A percentile compares a stretch with the other conserved stretches of the same genome.
phyloP scores from a whole-genome alignment of 2,888 invertebrate species.

The Argyresthia goedartella region DNA sequence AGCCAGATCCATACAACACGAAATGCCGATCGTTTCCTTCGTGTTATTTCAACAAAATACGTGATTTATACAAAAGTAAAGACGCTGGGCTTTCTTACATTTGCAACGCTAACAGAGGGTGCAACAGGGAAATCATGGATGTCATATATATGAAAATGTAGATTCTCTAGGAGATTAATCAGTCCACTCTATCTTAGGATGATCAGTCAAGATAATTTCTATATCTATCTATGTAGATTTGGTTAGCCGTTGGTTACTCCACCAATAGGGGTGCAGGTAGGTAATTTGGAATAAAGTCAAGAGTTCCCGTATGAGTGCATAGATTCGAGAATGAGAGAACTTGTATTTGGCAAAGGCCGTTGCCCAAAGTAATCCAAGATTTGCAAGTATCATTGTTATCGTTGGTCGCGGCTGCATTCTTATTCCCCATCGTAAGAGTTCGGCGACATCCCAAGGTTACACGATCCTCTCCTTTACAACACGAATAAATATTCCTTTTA shows the following conservation, averaged over 20 bases:
- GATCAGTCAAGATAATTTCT: neutral
- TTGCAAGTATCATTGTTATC: neutral
- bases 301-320: neutral
- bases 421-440: neutral
- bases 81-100: conserved; percentile 9
- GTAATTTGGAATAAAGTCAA: neutral
- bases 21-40: conserved; percentile 55
- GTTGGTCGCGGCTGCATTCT: neutral
- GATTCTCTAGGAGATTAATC: neutral
- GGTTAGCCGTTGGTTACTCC: neutral
- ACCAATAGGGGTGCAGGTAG: too few species aligned
- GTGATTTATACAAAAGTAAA: conserved; percentile 54
- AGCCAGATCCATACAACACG: conserved; percentile 36
- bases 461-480: conserved; percentile 25
- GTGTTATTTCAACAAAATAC: conserved; percentile 67
- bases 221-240: neutral
- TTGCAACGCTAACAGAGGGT: conserved; percentile 24
- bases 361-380: too few species aligned
- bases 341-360: too few species aligned
- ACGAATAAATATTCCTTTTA: conserved; percentile 70
- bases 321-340: too few species aligned
- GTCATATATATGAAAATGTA: neutral
- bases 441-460: neutral
- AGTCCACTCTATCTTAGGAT: neutral
- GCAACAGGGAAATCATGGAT: conserved; percentile 15